Evolutionary conservation across 2,888 invertebrate species (phyloP), one percentile per base, ranked within the genome.

Genomic region (Stenolophus ochropezus): DNA sequence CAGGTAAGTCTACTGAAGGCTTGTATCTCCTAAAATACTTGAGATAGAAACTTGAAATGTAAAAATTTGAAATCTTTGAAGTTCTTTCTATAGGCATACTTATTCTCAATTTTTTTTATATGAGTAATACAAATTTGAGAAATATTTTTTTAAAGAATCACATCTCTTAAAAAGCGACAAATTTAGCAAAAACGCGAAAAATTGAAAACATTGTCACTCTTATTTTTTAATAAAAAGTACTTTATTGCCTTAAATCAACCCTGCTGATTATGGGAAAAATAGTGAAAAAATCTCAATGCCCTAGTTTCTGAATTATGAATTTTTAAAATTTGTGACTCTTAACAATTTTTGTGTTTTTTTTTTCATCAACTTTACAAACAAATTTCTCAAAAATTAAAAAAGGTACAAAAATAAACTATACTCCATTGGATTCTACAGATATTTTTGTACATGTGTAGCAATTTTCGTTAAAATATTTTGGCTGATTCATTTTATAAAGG

Each of bases 1-100:
- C 83, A 89, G 88, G 83, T 83, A 81, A 73, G 61, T 8, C 33
- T 11, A 42, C 4, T 42, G 6, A 11, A 11, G 8, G 33, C 5
- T 42, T 42, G 27, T 27, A 27, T 5, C 27, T 42, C 27, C 27
- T 42, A 42, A 42, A 8, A 33, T 33, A 5, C 8, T 33, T 33
- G 33, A 33, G 4, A 33, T 33, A 33, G 2, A 4, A 33, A 33
- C 33, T 33, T 33, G 33, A 8, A 33, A 5, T 1, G 8, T 33
- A 33, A 33, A 33, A 33, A 33, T 33, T 33, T 33, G 33, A 3
- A 33, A 33, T 33, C 33, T 8, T 3, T 8, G 8, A 8, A 33
- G 33, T 33, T 33, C 14, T 51, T n/a, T 51, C 8, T 51, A 51
- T 51, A 51, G 1, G 51, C 14, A 3, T 3, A 33, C 33, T n/a